Conservation (phyloP, 2,888 invertebrate genomes). For the Nomada fabriciana region DNA sequence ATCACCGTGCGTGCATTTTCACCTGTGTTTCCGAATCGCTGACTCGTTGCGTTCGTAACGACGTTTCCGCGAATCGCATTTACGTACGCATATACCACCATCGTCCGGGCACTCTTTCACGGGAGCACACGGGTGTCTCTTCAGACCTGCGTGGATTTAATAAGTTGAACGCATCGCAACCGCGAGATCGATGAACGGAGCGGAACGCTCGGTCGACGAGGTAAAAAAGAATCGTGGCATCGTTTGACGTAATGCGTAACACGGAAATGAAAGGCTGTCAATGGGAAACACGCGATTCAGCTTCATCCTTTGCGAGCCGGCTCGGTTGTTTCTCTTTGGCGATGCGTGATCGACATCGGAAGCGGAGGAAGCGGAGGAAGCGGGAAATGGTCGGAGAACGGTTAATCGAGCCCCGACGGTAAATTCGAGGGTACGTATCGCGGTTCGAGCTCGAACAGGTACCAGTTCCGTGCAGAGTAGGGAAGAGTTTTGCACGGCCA, state of each 20-base stretch:
- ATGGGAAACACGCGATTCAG: not conserved
- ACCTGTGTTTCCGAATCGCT: conserved; percentile 23
- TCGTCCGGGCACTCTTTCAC: not conserved
- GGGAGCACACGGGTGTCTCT: not conserved
- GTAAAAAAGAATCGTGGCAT: not conserved
- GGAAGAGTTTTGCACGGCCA: conserved; percentile 43
- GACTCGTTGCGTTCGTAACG: not conserved
- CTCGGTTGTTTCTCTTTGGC: not conserved
- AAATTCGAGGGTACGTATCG: conserved; percentile 37
- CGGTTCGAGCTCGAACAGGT: conserved; percentile 7
- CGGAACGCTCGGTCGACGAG: not conserved
- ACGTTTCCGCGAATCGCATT: conserved; percentile 25
- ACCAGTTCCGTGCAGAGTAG: conserved; percentile 23
- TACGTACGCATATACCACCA: not conserved
- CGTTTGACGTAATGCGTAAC: not conserved
- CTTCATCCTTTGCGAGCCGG: not conserved
- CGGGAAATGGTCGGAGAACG: conserved; percentile 25
- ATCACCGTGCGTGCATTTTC: conserved; percentile 55
- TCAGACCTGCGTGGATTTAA: no score
- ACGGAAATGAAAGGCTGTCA: not conserved
- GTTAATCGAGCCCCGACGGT: conserved; percentile 25
- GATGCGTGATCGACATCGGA: not conserved
- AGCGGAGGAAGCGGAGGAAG: not conserved
- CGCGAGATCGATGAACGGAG: no score
- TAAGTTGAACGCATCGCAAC: no score